phyloP scores from a whole-genome alignment of 2,888 invertebrate species.

The Clepsis dumicolana region DNA sequence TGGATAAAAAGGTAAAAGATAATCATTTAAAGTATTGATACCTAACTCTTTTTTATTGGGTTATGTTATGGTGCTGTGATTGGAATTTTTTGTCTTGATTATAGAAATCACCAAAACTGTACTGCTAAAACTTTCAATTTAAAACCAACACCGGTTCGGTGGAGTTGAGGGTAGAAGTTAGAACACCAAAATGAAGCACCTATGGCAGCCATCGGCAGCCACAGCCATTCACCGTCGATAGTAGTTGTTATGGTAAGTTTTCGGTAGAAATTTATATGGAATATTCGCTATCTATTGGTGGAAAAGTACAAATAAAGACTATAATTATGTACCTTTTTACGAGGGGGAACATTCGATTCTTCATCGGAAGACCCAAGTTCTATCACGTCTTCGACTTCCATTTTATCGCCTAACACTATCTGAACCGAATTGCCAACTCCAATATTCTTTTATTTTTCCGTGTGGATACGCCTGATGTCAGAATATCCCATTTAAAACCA shows the following conservation, averaged over 20 bases:
- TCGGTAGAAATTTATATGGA: background rate
- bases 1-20: too few species aligned
- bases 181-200: background rate
- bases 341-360: slow-evolving; percentile 67
- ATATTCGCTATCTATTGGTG: background rate
- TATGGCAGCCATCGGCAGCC: background rate
- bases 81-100: too few species aligned
- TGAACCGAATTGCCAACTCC: background rate
- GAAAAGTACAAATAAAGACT: background rate
- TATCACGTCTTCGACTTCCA: slow-evolving; percentile 78
- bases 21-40: too few species aligned
- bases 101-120: too few species aligned
- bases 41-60: too few species aligned
- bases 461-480: background rate
- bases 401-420: slow-evolving; percentile 47
- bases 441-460: background rate
- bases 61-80: too few species aligned
- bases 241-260: background rate
- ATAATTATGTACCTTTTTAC: slow-evolving; percentile 66
- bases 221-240: background rate
- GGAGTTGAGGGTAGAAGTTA: background rate
- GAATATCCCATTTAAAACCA: slow-evolving; percentile 9
- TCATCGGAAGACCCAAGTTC: slow-evolving; percentile 81
- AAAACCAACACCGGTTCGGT: background rate
- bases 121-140: too few species aligned